phyloP scores from a whole-genome alignment of 2,888 invertebrate genomes.

The Scaptomyza caliginosa region DNA sequence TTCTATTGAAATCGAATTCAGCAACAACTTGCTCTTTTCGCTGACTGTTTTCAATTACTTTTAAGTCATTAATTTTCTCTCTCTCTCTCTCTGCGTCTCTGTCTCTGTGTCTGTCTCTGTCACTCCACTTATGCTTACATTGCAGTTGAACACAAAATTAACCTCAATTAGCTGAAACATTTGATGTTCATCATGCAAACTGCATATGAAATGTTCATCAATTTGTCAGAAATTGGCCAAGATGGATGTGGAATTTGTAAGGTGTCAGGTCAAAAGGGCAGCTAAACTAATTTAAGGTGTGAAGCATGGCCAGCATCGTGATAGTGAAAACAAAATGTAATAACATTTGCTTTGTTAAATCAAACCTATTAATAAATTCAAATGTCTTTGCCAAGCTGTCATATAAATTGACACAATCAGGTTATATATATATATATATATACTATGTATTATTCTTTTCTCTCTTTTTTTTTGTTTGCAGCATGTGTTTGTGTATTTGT shows the following conservation, averaged over 20 bases:
- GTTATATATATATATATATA: background rate
- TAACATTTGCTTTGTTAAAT: too few relatives aligned
- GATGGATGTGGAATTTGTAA: background rate
- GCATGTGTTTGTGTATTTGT: background rate
- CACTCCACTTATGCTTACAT: too few relatives aligned
- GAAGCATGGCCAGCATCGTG: too few relatives aligned
- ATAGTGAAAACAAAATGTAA: too few relatives aligned
- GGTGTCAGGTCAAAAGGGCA: background rate
- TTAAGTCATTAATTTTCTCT: background rate
- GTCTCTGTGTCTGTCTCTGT: background rate
- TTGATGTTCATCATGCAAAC: background rate
- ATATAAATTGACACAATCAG: background rate
- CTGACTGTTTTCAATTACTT: conserved; percentile 1
- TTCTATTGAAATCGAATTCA: background rate
- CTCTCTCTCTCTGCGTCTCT: background rate
- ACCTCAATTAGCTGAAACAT: conserved; percentile 2
- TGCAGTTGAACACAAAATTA: background rate
- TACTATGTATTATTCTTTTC: too few relatives aligned
- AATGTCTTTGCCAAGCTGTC: too few relatives aligned
- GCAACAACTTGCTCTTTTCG: background rate
- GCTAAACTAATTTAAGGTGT: background rate
- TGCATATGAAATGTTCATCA: conserved; percentile 1
- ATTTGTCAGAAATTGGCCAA: background rate
- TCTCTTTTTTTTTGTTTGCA: too few relatives aligned
- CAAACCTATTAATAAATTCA: too few relatives aligned